Evolutionary conservation across 2,888 invertebrate species (phyloP).

Genomic region (Blera fallax): DNA sequence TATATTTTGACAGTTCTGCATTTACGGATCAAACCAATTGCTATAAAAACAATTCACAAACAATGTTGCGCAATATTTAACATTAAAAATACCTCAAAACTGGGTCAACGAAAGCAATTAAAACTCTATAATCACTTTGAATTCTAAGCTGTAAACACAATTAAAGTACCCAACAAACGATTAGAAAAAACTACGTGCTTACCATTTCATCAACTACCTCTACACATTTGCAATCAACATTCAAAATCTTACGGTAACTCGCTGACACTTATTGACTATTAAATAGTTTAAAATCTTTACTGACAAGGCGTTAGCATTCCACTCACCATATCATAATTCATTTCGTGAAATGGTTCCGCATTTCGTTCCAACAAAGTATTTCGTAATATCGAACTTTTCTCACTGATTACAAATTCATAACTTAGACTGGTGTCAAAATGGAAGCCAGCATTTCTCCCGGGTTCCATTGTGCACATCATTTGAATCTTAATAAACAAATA

Average conservation of each 20-base stretch:
- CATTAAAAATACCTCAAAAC: not conserved
- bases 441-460: not conserved
- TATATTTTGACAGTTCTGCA: too few relatives aligned
- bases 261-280: constrained; percentile 13
- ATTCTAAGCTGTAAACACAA: constrained; percentile 5
- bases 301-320: constrained; percentile 1
- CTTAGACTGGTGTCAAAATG: not conserved
- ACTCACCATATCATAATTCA: not conserved
- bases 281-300: constrained; percentile 3
- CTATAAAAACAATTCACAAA: too few relatives aligned
- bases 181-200: constrained; percentile 13
- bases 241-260: constrained; percentile 11
- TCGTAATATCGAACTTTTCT: constrained; percentile 1
- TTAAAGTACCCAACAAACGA: constrained; percentile 21
- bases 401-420: constrained; percentile 15
- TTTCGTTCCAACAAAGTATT: not conserved
- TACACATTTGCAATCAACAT: not conserved
- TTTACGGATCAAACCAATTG: too few relatives aligned
- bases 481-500: constrained; percentile 10
- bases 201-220: not conserved
- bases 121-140: not conserved
- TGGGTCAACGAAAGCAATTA: not conserved
- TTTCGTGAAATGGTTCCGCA: not conserved
- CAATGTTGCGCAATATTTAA: too few relatives aligned
- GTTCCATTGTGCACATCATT: constrained; percentile 2